Evolutionary conservation across 2,113 vertebrate species (phyloP).

Genomic region (Oncorhynchus masou): DNA sequence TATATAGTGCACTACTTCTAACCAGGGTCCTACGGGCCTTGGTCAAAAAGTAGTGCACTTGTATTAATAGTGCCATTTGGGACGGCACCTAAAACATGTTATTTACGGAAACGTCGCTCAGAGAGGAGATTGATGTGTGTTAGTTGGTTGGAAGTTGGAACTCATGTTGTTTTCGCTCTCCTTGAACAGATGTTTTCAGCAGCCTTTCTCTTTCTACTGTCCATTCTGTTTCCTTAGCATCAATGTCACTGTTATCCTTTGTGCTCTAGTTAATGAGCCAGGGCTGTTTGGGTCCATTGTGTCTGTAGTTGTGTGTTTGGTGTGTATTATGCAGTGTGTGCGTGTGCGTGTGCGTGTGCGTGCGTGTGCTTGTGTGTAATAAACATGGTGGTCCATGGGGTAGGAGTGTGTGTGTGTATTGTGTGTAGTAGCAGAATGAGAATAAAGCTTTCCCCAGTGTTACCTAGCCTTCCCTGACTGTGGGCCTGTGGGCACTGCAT

Average conservation of each 20-base stretch:
- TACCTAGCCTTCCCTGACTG: neutral
- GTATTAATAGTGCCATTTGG: too few species aligned
- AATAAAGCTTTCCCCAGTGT: neutral
- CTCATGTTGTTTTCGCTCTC: neutral
- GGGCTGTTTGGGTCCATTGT: neutral
- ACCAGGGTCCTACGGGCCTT: too few species aligned
- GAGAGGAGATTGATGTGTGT: neutral
- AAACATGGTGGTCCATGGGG: too few species aligned
- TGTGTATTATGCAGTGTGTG: neutral
- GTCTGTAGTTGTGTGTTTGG: neutral
- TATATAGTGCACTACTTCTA: too few species aligned
- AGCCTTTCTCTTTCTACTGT: neutral
- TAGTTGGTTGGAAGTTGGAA: neutral
- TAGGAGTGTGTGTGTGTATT: neutral
- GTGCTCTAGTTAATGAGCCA: neutral
- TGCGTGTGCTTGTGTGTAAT: neutral
- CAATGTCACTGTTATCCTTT: neutral
- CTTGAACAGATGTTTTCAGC: neutral
- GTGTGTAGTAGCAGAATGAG: neutral
- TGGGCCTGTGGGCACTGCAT: neutral
- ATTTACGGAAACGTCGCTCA: neutral
- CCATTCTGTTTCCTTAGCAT: neutral
- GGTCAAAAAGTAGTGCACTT: too few species aligned
- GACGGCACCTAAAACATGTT: too few species aligned
- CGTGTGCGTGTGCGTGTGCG: constrained; percentile 41